These are phyloP conservation scores for Ploceus nigricollis DNA, from an alignment of 2,113 vertebrate species.

Conservation along the genomic window DNA sequence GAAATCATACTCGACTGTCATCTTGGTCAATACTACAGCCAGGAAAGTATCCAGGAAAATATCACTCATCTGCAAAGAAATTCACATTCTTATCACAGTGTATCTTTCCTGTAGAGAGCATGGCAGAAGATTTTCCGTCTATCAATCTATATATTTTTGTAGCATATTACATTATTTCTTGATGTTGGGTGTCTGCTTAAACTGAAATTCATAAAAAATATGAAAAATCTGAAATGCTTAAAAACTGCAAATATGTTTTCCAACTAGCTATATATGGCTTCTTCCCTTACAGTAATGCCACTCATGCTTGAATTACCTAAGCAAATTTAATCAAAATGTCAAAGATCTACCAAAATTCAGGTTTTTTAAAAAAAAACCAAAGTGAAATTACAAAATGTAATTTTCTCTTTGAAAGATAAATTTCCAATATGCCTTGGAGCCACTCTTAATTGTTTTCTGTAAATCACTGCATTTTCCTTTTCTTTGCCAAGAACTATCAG, in stretches of 20 bases:
- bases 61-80: background rate
- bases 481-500: background rate
- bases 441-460: background rate
- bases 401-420: background rate
- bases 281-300: background rate
- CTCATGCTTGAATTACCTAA: background rate
- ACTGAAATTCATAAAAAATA: background rate
- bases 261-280: background rate
- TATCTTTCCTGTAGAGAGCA: background rate
- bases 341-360: background rate
- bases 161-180: background rate
- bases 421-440: background rate
- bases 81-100: background rate
- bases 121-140: background rate
- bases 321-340: conserved; percentile 16
- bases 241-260: background rate
- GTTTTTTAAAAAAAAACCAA: background rate
- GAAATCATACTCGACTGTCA: background rate
- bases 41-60: background rate
- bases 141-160: background rate
- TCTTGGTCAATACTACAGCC: background rate
- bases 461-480: background rate
- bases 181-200: background rate
- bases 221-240: background rate
- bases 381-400: background rate